A percentile compares a stretch with the other conserved stretches of the same genome.
These are phyloP conservation scores for Ciona savignyi DNA, from an alignment of 23 tunicate species.

Conservation along the genomic window DNA sequence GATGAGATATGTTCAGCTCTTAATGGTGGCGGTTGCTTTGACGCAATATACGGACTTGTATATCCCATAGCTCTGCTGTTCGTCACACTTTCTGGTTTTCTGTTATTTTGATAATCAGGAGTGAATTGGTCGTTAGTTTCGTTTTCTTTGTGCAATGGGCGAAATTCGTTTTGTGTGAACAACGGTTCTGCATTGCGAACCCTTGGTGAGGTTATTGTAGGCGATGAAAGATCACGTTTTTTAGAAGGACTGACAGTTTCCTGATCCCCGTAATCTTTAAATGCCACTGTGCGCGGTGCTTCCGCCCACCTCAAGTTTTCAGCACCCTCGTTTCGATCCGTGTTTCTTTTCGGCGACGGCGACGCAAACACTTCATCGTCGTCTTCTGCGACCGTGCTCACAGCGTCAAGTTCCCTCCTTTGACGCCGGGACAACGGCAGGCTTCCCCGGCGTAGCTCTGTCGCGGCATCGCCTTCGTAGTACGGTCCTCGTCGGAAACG, in stretches of 20 bases:
- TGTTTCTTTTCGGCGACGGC: conserved; percentile 8
- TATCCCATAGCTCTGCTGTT: background rate
- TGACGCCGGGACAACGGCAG: background rate
- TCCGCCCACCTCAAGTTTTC: background rate
- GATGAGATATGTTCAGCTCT: conserved; percentile 27
- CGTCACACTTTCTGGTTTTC: background rate
- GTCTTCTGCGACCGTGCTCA: conserved; percentile 22
- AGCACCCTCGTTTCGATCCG: background rate
- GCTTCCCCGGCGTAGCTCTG: background rate
- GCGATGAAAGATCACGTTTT: no score
- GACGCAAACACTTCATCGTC: conserved; percentile 35
- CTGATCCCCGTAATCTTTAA: background rate
- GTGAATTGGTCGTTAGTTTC: no score
- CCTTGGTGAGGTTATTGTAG: background rate
- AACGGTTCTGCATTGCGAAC: background rate
- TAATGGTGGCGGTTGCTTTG: conserved; percentile 26
- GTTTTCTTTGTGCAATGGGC: background rate
- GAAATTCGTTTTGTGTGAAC: background rate
- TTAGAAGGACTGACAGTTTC: no score
- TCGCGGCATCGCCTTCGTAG: background rate
- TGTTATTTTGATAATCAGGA: background rate
- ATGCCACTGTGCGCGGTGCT: background rate
- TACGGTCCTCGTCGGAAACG: background rate
- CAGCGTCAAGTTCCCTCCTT: background rate
- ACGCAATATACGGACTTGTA: background rate